Base-by-base conservation (phyloP, 2,113 vertebrate species). In the Pyrgilauda ruficollis region DNA sequence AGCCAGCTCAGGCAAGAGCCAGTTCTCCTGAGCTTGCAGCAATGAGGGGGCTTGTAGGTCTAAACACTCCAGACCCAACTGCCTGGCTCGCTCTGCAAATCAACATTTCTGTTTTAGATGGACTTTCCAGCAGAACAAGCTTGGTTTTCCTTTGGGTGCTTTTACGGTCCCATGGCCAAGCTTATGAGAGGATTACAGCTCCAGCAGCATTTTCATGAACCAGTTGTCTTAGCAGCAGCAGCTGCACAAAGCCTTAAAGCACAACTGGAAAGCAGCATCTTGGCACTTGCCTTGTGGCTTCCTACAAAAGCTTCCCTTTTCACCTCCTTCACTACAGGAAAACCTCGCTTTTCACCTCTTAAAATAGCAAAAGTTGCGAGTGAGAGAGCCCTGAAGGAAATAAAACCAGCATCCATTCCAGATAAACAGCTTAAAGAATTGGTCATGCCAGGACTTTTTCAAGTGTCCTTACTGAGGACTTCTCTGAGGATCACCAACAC, bases 31-130 rank as follows among this genome's bases (percentile, higher is more conserved):
- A 84, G 72, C 31, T 31, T 62, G 49, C 24, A 83, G 53, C 20
- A 64, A 13, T 37, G 10, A 61, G 13, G 17, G 30, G 9, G 4
- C 56, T 43, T 87, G 31, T n/a, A 70, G 68, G 64, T 43, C 56
- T 24, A 75, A 10, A 11, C 0, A 0, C n/a, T 44, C 30, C 50
- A 78, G 55, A 63, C n/a, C 22, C 0, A 0, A 58, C 37, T 73
- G 49, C 35, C 24, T 30, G 52, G 24, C 49, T 77, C 64, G 44
- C 13, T 63, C 44, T 41, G 56, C 37, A 64, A 68, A 87, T 23
- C 26, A 69, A 1, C 33, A 15, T 59, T 69, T 47, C 58, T 69
- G 26, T 46, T 14, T 5, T 26, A 24, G 64, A 44, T 4, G 8
- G 41, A 37, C 50, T 53, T 28, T 33, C 17, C 4, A 77, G 43